Evolutionary conservation across 2,797 vertebrate genomes (phyloP), one percentile per base, ranked within the genome.

Genomic region (Phylloscopus collybita): DNA sequence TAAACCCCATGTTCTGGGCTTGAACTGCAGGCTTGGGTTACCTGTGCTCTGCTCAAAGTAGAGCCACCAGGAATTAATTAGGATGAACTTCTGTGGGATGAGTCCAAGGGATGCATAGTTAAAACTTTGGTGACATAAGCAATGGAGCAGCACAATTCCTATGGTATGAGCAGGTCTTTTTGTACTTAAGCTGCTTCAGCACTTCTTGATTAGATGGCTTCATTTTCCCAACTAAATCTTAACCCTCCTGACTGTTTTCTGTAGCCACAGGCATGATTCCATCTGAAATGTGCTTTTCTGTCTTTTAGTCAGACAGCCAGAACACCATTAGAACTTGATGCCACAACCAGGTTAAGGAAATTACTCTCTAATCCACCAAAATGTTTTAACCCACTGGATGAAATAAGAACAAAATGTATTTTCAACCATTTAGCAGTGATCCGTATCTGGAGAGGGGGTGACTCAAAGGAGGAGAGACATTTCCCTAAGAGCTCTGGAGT

Each of bases 381-480:
- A 91, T 51, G 47, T 91, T 96, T 94, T 91, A 86, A 91, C 81
- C 81, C 50, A 57, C 56, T 69, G 57, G 61, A 49, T 80, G 74
- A 96, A 96, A 59, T 36, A 67, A 79, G 38, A 83, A 64, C 26
- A 30, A 67, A 85, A 30, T 57, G 7, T 32, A 27, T 84, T 80
- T 88, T 65, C 53, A 78, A 6, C 38, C n/a, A 38, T 49, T 81
- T 51, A 70, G 26, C 50, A 74, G 50, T 47, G 53, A 42, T 85
- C 19, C 6, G 1, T 15, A 12, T 50, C 32, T 45, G 47, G 20
- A 69, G 22, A n/a, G 20, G 5, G 34, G 60, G 29, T 36, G n/a
- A 59, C 34, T 90, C 50, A 14, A 44, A 80, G 40, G 4, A 7
- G 7, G 56, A 64, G 49, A 40, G 18, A 32, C 9, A 34, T 6